A percentile compares a stretch with the other conserved stretches of the same genome.
Conservation (phyloP, 2,113 vertebrate species). For the Neoarius graeffei region DNA sequence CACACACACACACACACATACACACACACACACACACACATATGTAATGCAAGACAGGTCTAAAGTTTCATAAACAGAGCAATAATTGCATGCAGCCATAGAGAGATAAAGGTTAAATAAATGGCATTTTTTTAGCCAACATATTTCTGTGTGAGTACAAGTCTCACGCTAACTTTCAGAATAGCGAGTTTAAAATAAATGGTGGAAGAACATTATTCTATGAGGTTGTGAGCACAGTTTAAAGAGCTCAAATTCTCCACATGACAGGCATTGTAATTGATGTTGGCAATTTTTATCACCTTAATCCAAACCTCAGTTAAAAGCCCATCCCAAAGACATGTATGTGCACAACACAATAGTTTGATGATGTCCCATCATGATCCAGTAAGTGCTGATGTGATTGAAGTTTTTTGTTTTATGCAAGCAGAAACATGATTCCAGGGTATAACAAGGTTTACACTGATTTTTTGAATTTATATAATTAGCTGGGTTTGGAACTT, state of each 20-base stretch:
- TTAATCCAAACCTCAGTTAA: neutral
- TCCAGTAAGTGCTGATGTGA: neutral
- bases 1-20: slow-evolving; percentile 1
- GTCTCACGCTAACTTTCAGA: neutral
- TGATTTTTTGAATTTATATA: neutral
- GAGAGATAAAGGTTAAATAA: slow-evolving; percentile 11
- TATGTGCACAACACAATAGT: neutral
- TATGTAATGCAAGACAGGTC: neutral
- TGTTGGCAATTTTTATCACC: neutral
- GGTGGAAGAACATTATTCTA: neutral
- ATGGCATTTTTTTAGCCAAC: slow-evolving; percentile 1
- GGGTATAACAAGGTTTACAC: neutral
- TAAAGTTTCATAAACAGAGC: neutral
- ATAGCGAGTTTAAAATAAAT: neutral
- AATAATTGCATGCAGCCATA: neutral
- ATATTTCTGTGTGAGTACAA: neutral
- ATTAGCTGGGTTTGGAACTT: neutral
- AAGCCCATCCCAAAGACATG: neutral
- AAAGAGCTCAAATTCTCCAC: neutral
- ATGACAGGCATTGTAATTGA: neutral
- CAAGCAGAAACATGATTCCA: slow-evolving; percentile 13
- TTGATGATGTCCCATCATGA: slow-evolving; percentile 2
- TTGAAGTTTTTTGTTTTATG: neutral
- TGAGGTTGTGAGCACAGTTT: neutral
- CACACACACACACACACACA: neutral